Evolutionary conservation across 2,888 invertebrate species (phyloP).

Genomic region (Eristalis pertinax): DNA sequence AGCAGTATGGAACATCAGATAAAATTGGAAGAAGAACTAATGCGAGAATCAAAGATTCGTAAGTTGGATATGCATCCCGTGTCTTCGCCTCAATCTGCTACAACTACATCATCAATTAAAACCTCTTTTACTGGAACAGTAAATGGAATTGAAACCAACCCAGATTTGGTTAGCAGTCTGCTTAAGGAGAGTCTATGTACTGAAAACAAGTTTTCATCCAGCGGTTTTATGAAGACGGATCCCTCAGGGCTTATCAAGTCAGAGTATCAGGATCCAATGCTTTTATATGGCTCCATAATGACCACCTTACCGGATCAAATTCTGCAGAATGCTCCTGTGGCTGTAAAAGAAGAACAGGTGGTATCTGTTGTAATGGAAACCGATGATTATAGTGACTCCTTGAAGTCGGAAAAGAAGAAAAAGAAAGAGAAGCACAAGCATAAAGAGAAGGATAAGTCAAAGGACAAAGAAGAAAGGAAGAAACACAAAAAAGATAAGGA

Average conservation of each 20-base stretch:
- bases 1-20: conserved; percentile 52
- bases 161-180: conserved; percentile 87
- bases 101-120: conserved; percentile 45
- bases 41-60: conserved; percentile 77
- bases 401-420: conserved; percentile 83
- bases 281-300: conserved; percentile 77
- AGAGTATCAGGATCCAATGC: conserved; percentile 78
- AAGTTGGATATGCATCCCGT: conserved; percentile 75
- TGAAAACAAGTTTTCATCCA: conserved; percentile 74
- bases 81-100: conserved; percentile 25
- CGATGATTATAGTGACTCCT: conserved; percentile 60
- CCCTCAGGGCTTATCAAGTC: conserved; percentile 74
- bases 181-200: conserved; percentile 85
- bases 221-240: conserved; percentile 77
- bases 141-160: conserved; percentile 88
- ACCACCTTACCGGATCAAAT: conserved; percentile 81
- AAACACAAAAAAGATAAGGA: conserved; percentile 88
- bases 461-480: conserved; percentile 87
- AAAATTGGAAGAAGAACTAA: conserved; percentile 75
- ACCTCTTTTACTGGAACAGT: conserved; percentile 75
- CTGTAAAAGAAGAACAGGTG: conserved; percentile 61
- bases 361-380: conserved; percentile 40
- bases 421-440: conserved; percentile 91
- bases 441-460: conserved; percentile 90
- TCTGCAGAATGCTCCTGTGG: conserved; percentile 79